Base-by-base conservation (phyloP, 2,113 vertebrate genomes). In the chimpanzee (Pan troglodytes) region DNA sequence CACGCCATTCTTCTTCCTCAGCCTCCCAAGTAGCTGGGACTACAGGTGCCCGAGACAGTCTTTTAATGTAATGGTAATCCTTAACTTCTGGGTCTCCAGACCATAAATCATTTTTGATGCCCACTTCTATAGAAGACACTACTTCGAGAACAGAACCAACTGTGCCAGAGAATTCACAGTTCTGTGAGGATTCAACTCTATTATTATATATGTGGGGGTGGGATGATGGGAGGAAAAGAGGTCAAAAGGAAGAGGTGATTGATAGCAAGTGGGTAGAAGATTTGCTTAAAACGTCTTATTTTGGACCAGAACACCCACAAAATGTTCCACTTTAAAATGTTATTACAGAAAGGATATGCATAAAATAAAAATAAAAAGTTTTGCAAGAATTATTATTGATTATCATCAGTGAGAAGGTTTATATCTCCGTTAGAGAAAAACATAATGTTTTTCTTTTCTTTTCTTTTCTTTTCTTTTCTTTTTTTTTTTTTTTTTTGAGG, bases 241-340 rank as follows among this genome's bases (percentile, higher is more conserved):
- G 82, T 96, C 91, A 92, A 52, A 90, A 89, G 87, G 70, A 84
- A 85, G 80, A 70, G 83, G 75, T 92, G 95, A 90, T 94, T 96
- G 97, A 95, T 95, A 38, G 94, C 84, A 93, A 67, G 95, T 97
- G 94, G 96, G 96, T 35, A 76, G 96, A 87, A 92, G 68, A 72
- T 9, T 86, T 75, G 55, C 87, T 97, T 90, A 83, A 92, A 89
- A 70, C 70, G 61, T 52, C n/a, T 78, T 84, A 45, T 84, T 85
- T 88, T 61, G 93, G 68, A 70, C 75, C 61, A 45, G 45, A 95
- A 70, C 94, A 94, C 94, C 95, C 94, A 97, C 92, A 84, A 13
- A n/a, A 59, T 76, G 84, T 90, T 97, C 97, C 92, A 10, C 92
- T 92, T 95, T 50, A 82, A 35, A 89, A 72, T 73, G 61, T 59